phyloP scores from a whole-genome alignment of 2,888 invertebrate species.

The Drosophila mayaguana region DNA sequence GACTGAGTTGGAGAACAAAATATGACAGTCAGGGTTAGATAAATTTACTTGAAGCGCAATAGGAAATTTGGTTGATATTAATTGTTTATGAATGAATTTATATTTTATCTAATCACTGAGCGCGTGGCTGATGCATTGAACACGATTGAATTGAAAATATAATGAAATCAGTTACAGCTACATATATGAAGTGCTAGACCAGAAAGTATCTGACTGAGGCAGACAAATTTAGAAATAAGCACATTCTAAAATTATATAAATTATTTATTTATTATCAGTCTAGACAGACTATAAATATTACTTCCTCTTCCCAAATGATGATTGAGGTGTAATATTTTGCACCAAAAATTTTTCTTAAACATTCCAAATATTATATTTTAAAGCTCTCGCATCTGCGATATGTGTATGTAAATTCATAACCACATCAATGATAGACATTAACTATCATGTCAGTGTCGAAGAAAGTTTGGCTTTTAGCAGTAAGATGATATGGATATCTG shows the following conservation, averaged over 20 bases:
- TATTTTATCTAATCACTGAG: background rate
- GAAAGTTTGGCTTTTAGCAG: conserved; percentile 40
- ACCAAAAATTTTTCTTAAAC: too few relatives aligned
- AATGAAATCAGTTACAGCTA: background rate
- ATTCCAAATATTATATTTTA: too few relatives aligned
- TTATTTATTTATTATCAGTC: background rate
- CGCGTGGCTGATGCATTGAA: background rate
- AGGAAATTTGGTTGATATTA: background rate
- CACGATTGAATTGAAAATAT: background rate
- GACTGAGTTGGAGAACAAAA: background rate
- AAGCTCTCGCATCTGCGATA: conserved; percentile 19
- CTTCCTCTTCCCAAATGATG: too few relatives aligned
- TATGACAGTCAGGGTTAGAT: background rate
- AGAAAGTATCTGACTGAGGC: background rate
- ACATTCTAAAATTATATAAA: too few relatives aligned
- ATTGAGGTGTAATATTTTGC: too few relatives aligned
- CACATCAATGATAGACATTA: conserved; percentile 41
- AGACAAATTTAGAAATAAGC: too few relatives aligned
- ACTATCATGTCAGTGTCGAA: conserved; percentile 38
- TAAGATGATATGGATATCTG: conserved; percentile 45
- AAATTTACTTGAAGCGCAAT: background rate
- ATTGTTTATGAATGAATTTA: conserved; percentile 5
- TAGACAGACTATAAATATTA: too few relatives aligned
- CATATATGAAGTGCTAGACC: background rate
- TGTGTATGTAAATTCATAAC: conserved; percentile 40